Evolutionary conservation across 2,113 vertebrate genomes (phyloP).

Genomic region (Phodopus roborovskii): DNA sequence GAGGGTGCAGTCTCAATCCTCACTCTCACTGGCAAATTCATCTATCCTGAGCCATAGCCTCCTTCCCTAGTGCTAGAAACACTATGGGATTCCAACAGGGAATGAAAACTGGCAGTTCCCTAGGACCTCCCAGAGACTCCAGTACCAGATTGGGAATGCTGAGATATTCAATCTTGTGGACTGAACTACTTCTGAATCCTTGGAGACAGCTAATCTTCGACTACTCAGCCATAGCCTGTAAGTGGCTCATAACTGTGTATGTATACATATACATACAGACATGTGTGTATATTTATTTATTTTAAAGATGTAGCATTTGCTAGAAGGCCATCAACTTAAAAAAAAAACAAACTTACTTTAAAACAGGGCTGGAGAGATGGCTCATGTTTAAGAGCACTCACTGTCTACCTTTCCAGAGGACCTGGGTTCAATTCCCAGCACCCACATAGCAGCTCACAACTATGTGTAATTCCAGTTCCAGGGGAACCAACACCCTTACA

Average conservation of each 20-base stretch:
- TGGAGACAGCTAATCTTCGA: not conserved
- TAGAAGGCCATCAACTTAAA: conserved; percentile 25
- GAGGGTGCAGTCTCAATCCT: not conserved
- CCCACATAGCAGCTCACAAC: no score
- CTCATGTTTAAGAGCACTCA: no score
- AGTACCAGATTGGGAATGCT: not conserved
- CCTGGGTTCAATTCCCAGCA: no score
- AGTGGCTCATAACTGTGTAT: not conserved
- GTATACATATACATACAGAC: not conserved
- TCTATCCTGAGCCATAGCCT: not conserved
- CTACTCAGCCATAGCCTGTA: not conserved
- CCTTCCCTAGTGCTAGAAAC: not conserved
- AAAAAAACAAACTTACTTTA: not conserved
- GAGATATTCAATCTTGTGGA: not conserved
- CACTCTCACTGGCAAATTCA: not conserved
- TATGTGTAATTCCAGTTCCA: no score
- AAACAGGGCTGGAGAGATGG: not conserved
- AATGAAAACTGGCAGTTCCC: not conserved
- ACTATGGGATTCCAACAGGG: not conserved
- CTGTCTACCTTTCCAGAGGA: no score
- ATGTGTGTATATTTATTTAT: not conserved
- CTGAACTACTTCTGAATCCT: not conserved
- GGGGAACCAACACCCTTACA: no score
- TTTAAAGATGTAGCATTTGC: not conserved
- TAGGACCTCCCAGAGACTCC: not conserved